Conservation (phyloP, 2,888 invertebrate genomes). For the Xestia rhomboidea region DNA sequence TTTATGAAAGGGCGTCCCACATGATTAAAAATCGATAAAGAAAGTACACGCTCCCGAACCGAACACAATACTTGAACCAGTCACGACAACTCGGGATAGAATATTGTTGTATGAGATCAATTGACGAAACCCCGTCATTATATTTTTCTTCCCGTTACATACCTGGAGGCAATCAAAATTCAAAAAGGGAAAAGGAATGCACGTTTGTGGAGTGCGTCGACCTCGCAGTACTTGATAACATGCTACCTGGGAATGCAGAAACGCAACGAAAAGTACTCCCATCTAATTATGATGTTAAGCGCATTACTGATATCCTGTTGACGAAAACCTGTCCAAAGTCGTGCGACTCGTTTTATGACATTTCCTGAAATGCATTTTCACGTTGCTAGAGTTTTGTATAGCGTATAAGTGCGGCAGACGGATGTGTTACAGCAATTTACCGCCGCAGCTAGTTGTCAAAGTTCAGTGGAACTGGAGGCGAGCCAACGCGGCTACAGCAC, state of each 20-base stretch:
- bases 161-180: conserved; percentile 77
- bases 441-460: conserved; percentile 85
- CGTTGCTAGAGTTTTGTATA: conserved; percentile 48
- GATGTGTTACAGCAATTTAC: conserved; percentile 80
- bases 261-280: conserved; percentile 40
- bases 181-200: conserved; percentile 79
- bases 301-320: conserved; percentile 38
- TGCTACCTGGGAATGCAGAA: conserved; percentile 64
- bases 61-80: conserved; percentile 75
- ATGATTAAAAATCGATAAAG: conserved; percentile 81
- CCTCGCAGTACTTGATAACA: conserved; percentile 71
- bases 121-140: conserved; percentile 75
- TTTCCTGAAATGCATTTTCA: conserved; percentile 58
- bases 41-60: conserved; percentile 71
- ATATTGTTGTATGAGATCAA: conserved; percentile 76
- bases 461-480: conserved; percentile 88
- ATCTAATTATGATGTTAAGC: conserved; percentile 45
- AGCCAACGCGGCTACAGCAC: conserved; percentile 84
- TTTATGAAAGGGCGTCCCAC: conserved; percentile 79
- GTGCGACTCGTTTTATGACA: conserved; percentile 48
- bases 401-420: conserved; percentile 68
- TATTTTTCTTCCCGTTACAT: conserved; percentile 77
- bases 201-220: conserved; percentile 78
- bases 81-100: conserved; percentile 73
- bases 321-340: conserved; percentile 37